Evolutionary conservation across 35 echinoderm and acorn worm species (phyloP).

Genomic region (Chiridota heheva): DNA sequence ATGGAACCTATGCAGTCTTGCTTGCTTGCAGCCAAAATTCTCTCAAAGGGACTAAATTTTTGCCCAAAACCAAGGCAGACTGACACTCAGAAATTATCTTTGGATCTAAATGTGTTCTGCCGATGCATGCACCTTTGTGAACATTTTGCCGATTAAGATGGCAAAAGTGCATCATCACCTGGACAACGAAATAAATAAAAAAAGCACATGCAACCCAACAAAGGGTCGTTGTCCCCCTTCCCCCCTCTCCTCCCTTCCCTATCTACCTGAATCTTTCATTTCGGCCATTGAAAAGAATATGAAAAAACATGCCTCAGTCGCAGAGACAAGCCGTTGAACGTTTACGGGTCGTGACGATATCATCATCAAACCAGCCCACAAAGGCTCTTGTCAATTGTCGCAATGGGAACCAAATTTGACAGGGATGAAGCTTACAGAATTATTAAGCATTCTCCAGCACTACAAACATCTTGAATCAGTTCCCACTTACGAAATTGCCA

Average conservation of each 20-base stretch:
- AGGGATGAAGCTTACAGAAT: too few relatives aligned
- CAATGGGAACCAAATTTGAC: too few relatives aligned
- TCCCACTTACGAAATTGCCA: background rate
- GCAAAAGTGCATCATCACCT: background rate
- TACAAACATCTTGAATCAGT: background rate
- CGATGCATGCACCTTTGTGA: constrained; percentile 23
- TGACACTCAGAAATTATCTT: constrained; percentile 15
- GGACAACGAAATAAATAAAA: constrained; percentile 1
- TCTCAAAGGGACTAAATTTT: constrained; percentile 29
- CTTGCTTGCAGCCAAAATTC: too few relatives aligned
- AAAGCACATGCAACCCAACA: constrained; percentile 31
- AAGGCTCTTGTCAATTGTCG: too few relatives aligned
- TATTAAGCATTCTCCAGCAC: too few relatives aligned
- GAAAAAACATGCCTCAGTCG: background rate
- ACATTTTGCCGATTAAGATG: constrained; percentile 12
- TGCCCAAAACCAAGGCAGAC: constrained; percentile 29
- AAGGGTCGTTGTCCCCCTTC: constrained; percentile 14
- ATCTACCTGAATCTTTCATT: too few relatives aligned
- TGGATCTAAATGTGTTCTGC: constrained; percentile 21
- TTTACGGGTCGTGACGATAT: too few relatives aligned
- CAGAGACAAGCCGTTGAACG: too few relatives aligned
- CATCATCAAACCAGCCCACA: too few relatives aligned
- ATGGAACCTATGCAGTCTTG: too few relatives aligned
- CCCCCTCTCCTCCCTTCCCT: too few relatives aligned
- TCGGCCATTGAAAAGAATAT: background rate